These are phyloP conservation scores for Aphaenogaster ashmeadi DNA, from an alignment of 1,140 invertebrate species.

Conservation along the genomic window DNA sequence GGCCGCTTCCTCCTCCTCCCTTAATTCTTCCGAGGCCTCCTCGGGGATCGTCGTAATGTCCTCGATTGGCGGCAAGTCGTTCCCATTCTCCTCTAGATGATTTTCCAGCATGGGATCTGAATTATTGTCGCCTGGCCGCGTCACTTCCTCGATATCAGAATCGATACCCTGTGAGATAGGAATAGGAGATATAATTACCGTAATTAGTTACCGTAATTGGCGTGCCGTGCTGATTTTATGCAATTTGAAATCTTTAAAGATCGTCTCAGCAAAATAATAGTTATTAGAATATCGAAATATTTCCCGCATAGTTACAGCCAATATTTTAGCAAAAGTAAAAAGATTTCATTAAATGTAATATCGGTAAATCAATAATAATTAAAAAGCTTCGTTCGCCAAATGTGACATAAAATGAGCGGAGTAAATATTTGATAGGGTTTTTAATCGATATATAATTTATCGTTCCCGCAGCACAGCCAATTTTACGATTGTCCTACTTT, in stretches of 20 bases:
- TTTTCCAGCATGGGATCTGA: conserved; percentile 82
- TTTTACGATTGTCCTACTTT: conserved; percentile 17
- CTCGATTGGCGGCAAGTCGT: conserved; percentile 81
- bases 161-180: conserved; percentile 90
- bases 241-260: background rate
- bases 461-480: background rate
- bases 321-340: background rate
- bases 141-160: conserved; percentile 95
- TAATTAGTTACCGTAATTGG: background rate
- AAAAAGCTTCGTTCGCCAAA: background rate
- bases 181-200: background rate
- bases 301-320: background rate
- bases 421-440: background rate
- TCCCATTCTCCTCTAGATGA: conserved; percentile 82
- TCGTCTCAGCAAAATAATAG: background rate
- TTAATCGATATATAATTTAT: conserved; percentile 3
- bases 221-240: background rate
- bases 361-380: background rate
- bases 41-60: conserved; percentile 86
- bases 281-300: background rate
- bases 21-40: conserved; percentile 84
- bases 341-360: background rate
- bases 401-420: background rate
- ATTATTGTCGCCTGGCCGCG: conserved; percentile 85
- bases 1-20: conserved; percentile 83